Evolutionary conservation across 2,888 invertebrate genomes (phyloP).

Genomic region (Eulithis testata): DNA sequence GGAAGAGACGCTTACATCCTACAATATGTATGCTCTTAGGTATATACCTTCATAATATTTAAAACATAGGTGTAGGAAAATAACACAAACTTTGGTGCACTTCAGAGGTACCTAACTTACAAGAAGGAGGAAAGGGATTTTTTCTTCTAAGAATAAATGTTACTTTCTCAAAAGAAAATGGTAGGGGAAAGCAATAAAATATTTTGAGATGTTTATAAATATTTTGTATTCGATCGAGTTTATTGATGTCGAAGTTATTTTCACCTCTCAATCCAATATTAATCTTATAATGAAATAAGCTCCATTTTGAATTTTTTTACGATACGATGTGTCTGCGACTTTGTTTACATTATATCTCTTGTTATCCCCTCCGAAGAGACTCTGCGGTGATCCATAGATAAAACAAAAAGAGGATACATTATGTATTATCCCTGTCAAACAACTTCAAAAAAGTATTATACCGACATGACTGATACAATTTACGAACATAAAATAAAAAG

Average conservation of each 20-base stretch:
- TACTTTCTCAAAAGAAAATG: not conserved
- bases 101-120: too few species aligned
- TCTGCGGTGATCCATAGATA: too few species aligned
- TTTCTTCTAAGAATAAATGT: too few species aligned
- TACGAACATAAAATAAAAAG: slow-evolving; percentile 12
- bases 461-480: slow-evolving; percentile 2
- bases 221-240: slow-evolving; percentile 25
- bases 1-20: slow-evolving; percentile 22
- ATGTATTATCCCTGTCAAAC: not conserved
- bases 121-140: too few species aligned
- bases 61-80: not conserved
- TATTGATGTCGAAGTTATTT: slow-evolving; percentile 34
- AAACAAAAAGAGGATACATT: too few species aligned
- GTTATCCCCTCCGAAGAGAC: too few species aligned
- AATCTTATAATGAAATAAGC: slow-evolving; percentile 26
- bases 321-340: not conserved
- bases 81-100: too few species aligned
- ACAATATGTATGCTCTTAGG: slow-evolving; percentile 2
- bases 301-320: slow-evolving; percentile 31
- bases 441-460: not conserved
- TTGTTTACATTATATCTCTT: not conserved
- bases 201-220: slow-evolving; percentile 30
- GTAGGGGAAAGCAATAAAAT: slow-evolving; percentile 28
- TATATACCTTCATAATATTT: not conserved
- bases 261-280: slow-evolving; percentile 34